Base-by-base conservation (phyloP, 2,888 invertebrate species). In the Amblyjoppa fuscipennis region DNA sequence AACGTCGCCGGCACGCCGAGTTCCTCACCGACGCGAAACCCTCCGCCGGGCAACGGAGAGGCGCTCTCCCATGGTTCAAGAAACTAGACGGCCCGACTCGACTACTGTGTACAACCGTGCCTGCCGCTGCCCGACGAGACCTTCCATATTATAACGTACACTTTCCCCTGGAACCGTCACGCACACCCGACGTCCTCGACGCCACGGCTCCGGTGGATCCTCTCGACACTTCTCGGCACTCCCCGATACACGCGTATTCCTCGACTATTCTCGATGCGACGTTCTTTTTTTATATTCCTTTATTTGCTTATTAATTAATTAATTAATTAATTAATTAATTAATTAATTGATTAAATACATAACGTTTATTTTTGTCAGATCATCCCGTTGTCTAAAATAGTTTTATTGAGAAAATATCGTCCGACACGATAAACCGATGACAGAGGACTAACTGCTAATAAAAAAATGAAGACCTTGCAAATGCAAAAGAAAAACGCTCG, bases 181-280 rank as follows among this genome's bases (percentile, higher is more conserved):
- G 61, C 59, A 66, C 69, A 88, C 89, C 89, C 79, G 71, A 64
- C 69, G 73, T 76, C 53, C 75, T 85, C 86, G 87, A 88, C 88
- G 87, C 88, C 85, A 86, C 89, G 88, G 87, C 87, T 88, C 82
- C 87, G 78, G 84, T 89, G 90, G 88, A 87, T 88, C 89, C 88
- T 88, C 85, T 73, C 89, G 89, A 83, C 86, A 87, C 86, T 87
- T 88, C 87, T 84, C 77, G 81, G 66, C 79, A 49, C 86, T 75
- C 74, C 66, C 41, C 61, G 49, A 53, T 34, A 66, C 66, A 68
- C 53, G 16, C n/a, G 31, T 20, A n/a, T 20, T 34, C 31, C 28
- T 13, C 61, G 16, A 61, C 56, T 53, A 59, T 38, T 25, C 28
- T 28, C n/a, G 13, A 16, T 51, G 31, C 31, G 38, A 11, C 11